Conservation (phyloP, 2,113 vertebrate genomes). For the Zootoca vivipara region DNA sequence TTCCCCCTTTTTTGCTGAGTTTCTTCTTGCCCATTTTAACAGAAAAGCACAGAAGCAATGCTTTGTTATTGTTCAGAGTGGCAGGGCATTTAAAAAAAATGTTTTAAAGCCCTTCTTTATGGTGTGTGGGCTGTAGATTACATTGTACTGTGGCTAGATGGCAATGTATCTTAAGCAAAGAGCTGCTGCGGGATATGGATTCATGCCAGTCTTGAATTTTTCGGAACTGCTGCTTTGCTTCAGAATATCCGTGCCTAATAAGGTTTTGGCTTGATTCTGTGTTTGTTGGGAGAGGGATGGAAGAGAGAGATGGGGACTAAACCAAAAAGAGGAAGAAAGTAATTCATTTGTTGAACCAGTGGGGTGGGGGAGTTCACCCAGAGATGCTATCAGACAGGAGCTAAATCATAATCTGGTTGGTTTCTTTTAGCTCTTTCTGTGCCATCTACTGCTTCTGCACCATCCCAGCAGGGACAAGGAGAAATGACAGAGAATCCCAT, state of each 20-base stretch:
- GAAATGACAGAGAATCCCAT: neutral
- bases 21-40: neutral
- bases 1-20: too few species aligned
- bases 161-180: constrained; percentile 55
- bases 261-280: neutral
- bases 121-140: constrained; percentile 39
- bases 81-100: constrained; percentile 23
- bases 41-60: neutral
- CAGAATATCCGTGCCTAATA: constrained; percentile 2
- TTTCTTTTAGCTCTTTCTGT: neutral
- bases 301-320: neutral
- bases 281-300: constrained; percentile 4
- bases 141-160: constrained; percentile 56
- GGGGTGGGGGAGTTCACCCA: neutral
- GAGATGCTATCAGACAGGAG: neutral
- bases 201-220: constrained; percentile 39
- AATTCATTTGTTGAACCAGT: neutral
- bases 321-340: neutral
- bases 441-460: neutral
- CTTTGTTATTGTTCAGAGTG: neutral
- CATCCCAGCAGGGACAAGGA: neutral
- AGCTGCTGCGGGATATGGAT: constrained; percentile 9
- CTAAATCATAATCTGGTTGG: neutral
- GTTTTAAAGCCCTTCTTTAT: constrained; percentile 32
- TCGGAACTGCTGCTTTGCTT: constrained; percentile 32